A percentile compares a stretch with the other conserved stretches of the same genome.
Evolutionary conservation across 2,797 vertebrate genomes (phyloP).

Genomic region (Columba guinea): DNA sequence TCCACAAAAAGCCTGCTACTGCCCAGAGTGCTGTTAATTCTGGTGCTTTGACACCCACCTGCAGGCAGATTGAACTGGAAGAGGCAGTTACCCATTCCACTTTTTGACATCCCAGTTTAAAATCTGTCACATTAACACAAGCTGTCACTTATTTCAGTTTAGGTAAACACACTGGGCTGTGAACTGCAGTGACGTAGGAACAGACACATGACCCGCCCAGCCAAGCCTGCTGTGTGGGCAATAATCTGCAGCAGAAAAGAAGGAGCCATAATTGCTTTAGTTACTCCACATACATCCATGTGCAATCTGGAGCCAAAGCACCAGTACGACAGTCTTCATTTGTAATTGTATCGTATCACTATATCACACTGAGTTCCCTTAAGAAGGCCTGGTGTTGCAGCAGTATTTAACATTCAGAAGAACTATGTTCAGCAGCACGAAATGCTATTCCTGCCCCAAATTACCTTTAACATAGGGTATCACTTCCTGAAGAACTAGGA

Average conservation of each 20-base stretch:
- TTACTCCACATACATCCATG: neutral
- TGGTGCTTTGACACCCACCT: neutral
- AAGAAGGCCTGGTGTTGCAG: neutral
- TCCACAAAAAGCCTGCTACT: neutral
- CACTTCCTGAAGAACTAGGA: neutral
- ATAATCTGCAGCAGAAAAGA: neutral
- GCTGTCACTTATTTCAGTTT: neutral
- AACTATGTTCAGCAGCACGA: neutral
- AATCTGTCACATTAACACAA: neutral
- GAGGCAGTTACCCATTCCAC: neutral
- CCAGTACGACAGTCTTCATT: neutral
- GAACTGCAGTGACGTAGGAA: neutral
- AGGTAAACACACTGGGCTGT: rapidly evolving
- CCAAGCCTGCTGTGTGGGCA: neutral
- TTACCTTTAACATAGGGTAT: neutral
- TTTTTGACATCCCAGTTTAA: neutral
- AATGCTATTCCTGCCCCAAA: neutral
- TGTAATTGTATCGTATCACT: neutral
- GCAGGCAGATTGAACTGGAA: neutral
- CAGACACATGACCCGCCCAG: neutral
- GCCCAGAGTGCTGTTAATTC: neutral
- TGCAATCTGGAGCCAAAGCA: neutral
- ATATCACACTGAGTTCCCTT: neutral
- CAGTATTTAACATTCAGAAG: neutral
- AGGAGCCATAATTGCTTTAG: constrained; percentile 12